phyloP scores from a whole-genome alignment of 2,797 vertebrate genomes.

The Acridotheres tristis region DNA sequence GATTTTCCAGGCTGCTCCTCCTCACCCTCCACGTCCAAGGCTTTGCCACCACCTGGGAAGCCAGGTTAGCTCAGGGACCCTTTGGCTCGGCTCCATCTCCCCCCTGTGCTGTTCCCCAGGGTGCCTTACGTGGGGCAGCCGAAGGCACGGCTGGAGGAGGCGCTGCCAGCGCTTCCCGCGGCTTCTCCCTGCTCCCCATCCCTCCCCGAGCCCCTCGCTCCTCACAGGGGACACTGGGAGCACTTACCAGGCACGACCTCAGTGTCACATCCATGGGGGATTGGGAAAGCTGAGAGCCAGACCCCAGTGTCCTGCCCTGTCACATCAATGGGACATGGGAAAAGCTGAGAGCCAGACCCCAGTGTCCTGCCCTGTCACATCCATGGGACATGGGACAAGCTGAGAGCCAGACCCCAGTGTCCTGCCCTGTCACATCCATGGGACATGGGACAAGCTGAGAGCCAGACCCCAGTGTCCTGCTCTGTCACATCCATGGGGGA shows the following conservation, averaged over 20 bases:
- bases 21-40: background rate
- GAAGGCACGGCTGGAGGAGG: background rate
- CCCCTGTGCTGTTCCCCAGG: slow-evolving; percentile 1
- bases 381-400: no score
- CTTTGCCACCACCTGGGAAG: background rate
- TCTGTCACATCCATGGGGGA: no score
- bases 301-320: no score
- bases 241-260: background rate
- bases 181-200: background rate
- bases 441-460: no score
- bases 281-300: no score
- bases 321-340: no score
- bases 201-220: background rate
- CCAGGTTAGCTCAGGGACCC: slow-evolving; percentile 70
- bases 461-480: no score
- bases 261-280: no score
- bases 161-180: background rate
- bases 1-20: background rate
- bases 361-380: no score
- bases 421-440: no score
- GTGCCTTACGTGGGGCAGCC: slow-evolving; percentile 52
- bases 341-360: no score
- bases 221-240: background rate
- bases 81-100: slow-evolving; percentile 9
- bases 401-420: no score